Evolutionary conservation across 2,797 vertebrate genomes (phyloP).

Genomic region (Spinus olivaceus): DNA sequence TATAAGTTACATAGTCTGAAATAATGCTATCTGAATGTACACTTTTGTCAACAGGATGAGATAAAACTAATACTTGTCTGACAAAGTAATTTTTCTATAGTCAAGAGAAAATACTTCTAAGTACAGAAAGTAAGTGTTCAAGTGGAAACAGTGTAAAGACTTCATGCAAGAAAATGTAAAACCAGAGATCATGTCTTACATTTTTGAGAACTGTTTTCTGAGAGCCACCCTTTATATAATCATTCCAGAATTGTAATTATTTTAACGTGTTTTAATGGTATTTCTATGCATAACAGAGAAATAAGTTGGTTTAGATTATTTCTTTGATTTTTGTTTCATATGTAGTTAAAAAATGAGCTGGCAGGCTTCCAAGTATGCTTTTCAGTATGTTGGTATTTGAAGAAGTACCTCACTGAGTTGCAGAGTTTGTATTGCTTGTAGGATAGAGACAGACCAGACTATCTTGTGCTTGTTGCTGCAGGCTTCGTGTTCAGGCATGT

Average conservation of each 20-base stretch:
- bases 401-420: neutral
- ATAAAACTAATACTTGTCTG: neutral
- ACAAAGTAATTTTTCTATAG: neutral
- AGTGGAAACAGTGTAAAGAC: neutral
- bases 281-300: neutral
- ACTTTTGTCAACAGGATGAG: neutral
- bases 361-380: neutral
- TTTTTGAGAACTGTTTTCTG: slow-evolving; percentile 16
- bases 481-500: slow-evolving; percentile 23
- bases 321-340: neutral
- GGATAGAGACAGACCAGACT: neutral
- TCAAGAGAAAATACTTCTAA: neutral
- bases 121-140: neutral
- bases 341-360: neutral
- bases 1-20: neutral
- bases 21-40: neutral
- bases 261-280: neutral
- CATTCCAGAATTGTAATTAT: neutral
- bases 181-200: neutral
- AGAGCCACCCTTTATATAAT: neutral
- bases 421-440: neutral
- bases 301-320: neutral
- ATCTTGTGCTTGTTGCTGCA: slow-evolving; percentile 22
- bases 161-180: slow-evolving; percentile 22
- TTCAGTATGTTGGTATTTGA: neutral